Evolutionary conservation across 2,113 vertebrate genomes (phyloP).

Genomic region (Chelonoidis abingdonii): DNA sequence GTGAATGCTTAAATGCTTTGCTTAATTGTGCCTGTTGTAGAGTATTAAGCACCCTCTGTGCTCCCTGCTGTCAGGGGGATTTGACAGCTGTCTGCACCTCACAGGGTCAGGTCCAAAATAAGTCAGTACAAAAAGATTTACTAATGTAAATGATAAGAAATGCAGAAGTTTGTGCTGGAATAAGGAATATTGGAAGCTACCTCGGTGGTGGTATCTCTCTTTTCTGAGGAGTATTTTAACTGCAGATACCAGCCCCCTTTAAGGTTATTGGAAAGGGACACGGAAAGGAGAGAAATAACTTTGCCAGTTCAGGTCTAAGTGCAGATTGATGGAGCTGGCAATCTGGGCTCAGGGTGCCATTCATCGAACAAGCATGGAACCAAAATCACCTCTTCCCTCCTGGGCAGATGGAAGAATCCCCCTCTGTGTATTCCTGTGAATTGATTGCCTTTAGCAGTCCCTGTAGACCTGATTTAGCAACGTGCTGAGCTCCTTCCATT

Average conservation of each 20-base stretch:
- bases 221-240: constrained; percentile 9
- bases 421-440: neutral
- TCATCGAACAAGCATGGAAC: neutral
- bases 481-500: neutral
- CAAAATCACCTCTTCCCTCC: neutral
- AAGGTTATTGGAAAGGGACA: constrained; percentile 7
- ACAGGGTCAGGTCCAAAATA: neutral
- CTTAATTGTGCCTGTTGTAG: neutral
- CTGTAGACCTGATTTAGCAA: neutral
- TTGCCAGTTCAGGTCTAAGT: constrained; percentile 48
- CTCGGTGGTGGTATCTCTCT: neutral
- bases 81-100: neutral
- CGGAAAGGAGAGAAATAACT: constrained; percentile 16
- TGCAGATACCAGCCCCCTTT: constrained; percentile 4
- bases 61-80: neutral
- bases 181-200: constrained; percentile 5
- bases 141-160: neutral
- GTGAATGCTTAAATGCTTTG: neutral
- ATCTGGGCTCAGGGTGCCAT: constrained; percentile 5
- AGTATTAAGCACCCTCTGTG: neutral
- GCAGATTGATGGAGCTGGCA: constrained; percentile 50
- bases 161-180: neutral
- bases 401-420: constrained; percentile 11
- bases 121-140: neutral
- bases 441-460: neutral